Evolutionary conservation across 2,113 vertebrate species (phyloP), one percentile per base, ranked within the genome.

Genomic region (Aspiorhynchus laticeps): DNA sequence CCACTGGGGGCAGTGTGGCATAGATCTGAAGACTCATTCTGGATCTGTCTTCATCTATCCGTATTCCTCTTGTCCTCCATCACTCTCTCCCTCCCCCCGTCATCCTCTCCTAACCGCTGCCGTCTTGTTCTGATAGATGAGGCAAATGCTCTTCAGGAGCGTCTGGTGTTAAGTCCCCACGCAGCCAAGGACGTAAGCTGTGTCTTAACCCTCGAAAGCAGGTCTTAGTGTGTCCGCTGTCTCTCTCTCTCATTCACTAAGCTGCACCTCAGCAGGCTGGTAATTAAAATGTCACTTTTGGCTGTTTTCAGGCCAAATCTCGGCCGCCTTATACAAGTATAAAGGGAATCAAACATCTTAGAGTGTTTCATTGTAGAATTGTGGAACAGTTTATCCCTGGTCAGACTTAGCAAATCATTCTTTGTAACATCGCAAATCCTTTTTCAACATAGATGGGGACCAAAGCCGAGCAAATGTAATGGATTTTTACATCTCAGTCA

Each of bases 221-320:
- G 80, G 84, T 91, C 89, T 92, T 91, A 73, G 82, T 82, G 8
- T 46, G n/a, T 65, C 17, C 26, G 0, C n/a, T 41, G 10, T 17
- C 33, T 84, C 31, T 61, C 1, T 80, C 65, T 85, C 90, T 88
- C 89, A 89, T 87, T 7, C 36, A 46, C 83, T 77, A 73, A 80
- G 90, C 84, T 74, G 85, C 84, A 76, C 92, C 92, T 92, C 88
- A 88, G 83, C 77, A 87, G 91, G 90, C 88, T 86, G 89, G 84
- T 93, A 93, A 94, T 94, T 94, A 94, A 94, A 94, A 92, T 93
- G 91, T 92, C 92, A 90, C 86, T 89, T 92, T 91, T 92, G 87
- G 87, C 88, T 91, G 89, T 93, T 92, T 88, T 88, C 90, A 89
- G 87, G 88, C 79, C 46, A 90, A 93, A 90, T 91, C 78, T 88